Base-by-base conservation (phyloP, 2,888 invertebrate species). In the Epistrophe grossulariae region DNA sequence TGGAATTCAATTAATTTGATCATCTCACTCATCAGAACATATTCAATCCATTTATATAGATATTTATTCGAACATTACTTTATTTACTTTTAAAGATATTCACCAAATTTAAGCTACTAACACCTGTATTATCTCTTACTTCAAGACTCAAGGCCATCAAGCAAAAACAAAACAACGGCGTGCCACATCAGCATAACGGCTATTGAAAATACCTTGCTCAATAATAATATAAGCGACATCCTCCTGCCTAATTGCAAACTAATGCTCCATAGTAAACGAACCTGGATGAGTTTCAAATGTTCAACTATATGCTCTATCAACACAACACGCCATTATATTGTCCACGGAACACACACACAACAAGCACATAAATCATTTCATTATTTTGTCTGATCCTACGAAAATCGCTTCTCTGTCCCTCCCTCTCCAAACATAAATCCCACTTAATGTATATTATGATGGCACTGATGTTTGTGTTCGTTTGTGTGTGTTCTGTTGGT, bases 361-460 rank as follows among this genome's bases (percentile, higher is more conserved):
- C 57, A 55, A 72, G 60, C 60, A 31, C 68, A 84, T 84, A 84
- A 84, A 84, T 84, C 84, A 80, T 84, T 84, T 84, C 72, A 80
- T 84, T 84, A 84, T 84, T 72, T 84, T 68, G 59, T 45, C 45
- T 77, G 72, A 84, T 84, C 77, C 84, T 55, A 74, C 55, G 80
- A 72, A 84, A 84, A 84, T 80, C 72, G 72, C 77, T 80, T 68
- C 52, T 28, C 76, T 38, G 38, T 0, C 31, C 60, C 52, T 28
- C 76, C 19, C 45, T 0, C 31, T 45, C 31, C 50, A 24, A 73
- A 64, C 57, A 57, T 43, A 72, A 50, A 59, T 76, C 38, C 59
- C 84, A 79, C 59, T 72, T 79, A 79, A 64, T 74, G 66, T 43
- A 38, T 8, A 8, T 35, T 43, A 59, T 66, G 43, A 70, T 31